Percentiles rank a stretch among this genome's conserved stretches.
phyloP scores from a whole-genome alignment of 2,113 vertebrate genomes.

The Lophius piscatorius region DNA sequence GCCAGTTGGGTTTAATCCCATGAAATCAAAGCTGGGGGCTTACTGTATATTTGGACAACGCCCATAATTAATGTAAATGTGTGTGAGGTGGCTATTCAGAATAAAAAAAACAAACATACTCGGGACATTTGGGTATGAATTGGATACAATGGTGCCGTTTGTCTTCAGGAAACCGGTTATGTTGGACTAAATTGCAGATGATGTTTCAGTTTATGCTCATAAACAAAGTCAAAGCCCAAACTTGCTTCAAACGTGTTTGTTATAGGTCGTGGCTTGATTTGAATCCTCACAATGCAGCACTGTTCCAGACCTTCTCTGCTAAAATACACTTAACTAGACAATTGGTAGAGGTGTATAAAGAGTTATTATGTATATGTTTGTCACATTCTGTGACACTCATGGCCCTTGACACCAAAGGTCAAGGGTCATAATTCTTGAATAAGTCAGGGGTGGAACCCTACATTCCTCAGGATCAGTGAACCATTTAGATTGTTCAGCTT shows the following conservation, averaged over 20 bases:
- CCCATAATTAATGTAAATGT: slow-evolving; percentile 54
- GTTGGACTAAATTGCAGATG: no score
- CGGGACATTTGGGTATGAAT: slow-evolving; percentile 40
- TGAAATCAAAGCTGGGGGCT: slow-evolving; percentile 74
- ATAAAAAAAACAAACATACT: slow-evolving; percentile 51
- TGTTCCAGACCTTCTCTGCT: background rate
- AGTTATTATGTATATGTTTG: no score
- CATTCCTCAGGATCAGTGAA: slow-evolving; percentile 39
- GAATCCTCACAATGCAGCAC: background rate
- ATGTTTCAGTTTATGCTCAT: no score
- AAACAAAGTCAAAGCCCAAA: background rate
- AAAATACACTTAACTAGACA: background rate
- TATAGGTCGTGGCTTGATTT: background rate
- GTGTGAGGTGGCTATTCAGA: slow-evolving; percentile 15
- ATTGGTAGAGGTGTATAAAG: background rate
- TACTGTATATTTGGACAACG: slow-evolving; percentile 49
- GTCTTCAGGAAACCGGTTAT: background rate
- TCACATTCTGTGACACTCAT: slow-evolving; percentile 14
- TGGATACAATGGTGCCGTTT: slow-evolving; percentile 25
- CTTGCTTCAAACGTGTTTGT: background rate
- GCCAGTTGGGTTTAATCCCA: slow-evolving; percentile 57
- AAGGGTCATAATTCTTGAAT: slow-evolving; percentile 30
- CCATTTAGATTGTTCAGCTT: slow-evolving; percentile 16
- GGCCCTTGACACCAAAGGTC: slow-evolving; percentile 37
- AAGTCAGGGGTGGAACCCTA: slow-evolving; percentile 3